Evolutionary conservation across 2,113 vertebrate species (phyloP), one percentile per base, ranked within the genome.

Genomic region (Petaurus breviceps): DNA sequence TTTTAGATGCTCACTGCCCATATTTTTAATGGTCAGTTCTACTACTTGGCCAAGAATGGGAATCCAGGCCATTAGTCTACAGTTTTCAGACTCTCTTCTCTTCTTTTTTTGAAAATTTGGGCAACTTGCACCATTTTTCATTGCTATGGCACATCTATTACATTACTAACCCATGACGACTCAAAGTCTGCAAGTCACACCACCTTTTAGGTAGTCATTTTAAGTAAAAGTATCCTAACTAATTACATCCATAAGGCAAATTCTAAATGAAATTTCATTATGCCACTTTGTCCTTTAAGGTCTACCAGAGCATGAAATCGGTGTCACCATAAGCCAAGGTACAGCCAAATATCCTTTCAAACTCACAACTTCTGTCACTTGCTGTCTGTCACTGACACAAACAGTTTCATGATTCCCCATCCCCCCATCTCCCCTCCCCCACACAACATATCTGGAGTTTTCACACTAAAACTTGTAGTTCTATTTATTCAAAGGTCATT

Each of bases 281-380:
- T 4, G 0, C 24, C 55, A 37, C 23, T 25, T 93, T 90, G 96
- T 96, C 54, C 91, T 97, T 97, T 96, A 94, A 61, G 92, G 54
- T 91, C 94, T 95, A 94, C 92, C 3, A 31, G 93, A 97, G 96
- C 94, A 94, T 93, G 55, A 95, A 97, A 95, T 94, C 92, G 94
- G 55, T 94, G 91, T 53, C 47, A 94, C 37, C 31, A 91, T 96
- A 94, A 97, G 3, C 90, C 93, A 57, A 91, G 96, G 51, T 90
- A 12, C 54, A 93, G 50, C 94, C 47, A 93, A 50, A 96, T 84
- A 95, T 90, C 94, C 89, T 91, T 96, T 84, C 55, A 84, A 84
- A 84, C n/a, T 84, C 68, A 84, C 49, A 89, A 92, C 90, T 90
- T 94, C 90, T 96, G 43, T 92, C 93, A 54, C 91, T 93, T 94